Conservation (phyloP, 92 coral and sea anemone genomes). For the Umimayanthus kanabou region DNA sequence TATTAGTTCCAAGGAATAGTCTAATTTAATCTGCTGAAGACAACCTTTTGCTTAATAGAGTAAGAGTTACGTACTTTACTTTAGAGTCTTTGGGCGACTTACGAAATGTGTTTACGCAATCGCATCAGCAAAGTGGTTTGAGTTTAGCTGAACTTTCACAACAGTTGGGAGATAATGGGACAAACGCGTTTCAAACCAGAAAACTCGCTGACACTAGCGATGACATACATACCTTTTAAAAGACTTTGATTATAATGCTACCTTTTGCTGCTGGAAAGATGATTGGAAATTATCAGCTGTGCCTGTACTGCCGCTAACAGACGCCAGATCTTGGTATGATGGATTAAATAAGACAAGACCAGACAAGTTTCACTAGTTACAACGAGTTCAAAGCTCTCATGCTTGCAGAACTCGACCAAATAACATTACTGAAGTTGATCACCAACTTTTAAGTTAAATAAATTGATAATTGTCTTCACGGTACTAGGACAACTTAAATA, state of each 20-base stretch:
- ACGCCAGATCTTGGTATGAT: slow-evolving; percentile 28
- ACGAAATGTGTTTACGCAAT: neutral
- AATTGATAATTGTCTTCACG: no score
- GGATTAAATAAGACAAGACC: slow-evolving; percentile 6
- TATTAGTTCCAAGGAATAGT: no score
- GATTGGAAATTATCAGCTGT: neutral
- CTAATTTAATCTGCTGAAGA: no score
- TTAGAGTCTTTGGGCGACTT: neutral
- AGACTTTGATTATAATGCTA: slow-evolving; percentile 2
- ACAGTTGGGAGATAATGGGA: neutral
- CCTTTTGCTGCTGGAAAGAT: slow-evolving; percentile 19
- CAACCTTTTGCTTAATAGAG: neutral
- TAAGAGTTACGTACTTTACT: neutral
- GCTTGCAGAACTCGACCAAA: no score
- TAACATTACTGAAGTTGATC: no score
- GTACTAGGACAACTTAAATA: no score
- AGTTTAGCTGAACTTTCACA: neutral
- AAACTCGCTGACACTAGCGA: neutral
- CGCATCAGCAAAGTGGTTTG: neutral
- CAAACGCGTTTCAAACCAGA: neutral
- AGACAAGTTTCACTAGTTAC: neutral
- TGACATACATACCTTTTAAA: neutral
- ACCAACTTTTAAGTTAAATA: no score
- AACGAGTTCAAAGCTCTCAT: neutral
- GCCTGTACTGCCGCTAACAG: neutral